Evolutionary conservation across 2,888 invertebrate genomes (phyloP).

Genomic region (Smittia sp.): DNA sequence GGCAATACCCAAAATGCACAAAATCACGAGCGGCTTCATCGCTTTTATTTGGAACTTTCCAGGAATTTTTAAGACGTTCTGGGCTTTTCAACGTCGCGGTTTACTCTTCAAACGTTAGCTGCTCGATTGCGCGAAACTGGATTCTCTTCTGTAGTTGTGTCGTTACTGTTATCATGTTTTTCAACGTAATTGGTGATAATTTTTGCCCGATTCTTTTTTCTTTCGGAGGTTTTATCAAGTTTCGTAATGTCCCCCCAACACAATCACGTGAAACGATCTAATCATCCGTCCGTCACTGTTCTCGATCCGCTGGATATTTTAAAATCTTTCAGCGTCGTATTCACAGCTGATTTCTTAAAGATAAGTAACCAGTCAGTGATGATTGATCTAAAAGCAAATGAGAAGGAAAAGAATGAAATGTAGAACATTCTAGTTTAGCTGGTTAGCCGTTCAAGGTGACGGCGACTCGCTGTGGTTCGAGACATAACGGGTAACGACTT

Average conservation of each 20-base stretch:
- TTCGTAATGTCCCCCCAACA: neutral
- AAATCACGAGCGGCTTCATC: conserved; percentile 17
- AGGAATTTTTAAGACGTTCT: neutral
- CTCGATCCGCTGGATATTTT: too few relatives aligned
- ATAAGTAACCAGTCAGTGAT: neutral
- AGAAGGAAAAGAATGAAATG: neutral
- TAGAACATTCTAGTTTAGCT: neutral
- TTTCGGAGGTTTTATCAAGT: neutral
- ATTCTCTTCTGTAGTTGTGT: conserved; percentile 15
- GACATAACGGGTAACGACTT: too few relatives aligned
- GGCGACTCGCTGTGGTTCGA: neutral
- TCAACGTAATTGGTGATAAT: conserved; percentile 1
- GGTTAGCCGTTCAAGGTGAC: neutral
- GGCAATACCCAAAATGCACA: conserved; percentile 27
- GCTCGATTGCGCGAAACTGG: conserved; percentile 14
- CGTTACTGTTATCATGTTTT: conserved; percentile 21
- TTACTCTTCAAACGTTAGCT: neutral
- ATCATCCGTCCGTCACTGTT: too few relatives aligned
- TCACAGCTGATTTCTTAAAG: conserved; percentile 34
- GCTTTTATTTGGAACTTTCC: neutral
- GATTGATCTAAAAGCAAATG: conserved; percentile 21
- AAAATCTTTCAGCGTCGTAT: too few relatives aligned
- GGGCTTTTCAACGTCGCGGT: neutral
- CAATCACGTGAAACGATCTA: neutral
- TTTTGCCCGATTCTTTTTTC: neutral